Conservation (phyloP, 2,888 invertebrate species). For the Troilus luridus region DNA sequence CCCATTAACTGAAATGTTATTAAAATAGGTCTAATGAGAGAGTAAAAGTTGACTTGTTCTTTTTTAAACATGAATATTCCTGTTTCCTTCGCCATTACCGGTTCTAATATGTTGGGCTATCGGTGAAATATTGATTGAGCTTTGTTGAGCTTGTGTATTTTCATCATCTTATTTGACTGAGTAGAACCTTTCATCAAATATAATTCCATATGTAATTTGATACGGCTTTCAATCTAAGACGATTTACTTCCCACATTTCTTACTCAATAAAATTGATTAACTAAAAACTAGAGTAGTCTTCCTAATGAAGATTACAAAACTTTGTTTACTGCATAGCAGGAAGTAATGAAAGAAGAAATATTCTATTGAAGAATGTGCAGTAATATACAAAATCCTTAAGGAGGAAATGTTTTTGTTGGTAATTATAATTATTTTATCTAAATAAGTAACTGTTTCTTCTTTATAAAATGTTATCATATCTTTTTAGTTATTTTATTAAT, state of each 20-base stretch:
- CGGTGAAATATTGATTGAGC: neutral
- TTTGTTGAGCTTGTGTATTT: neutral
- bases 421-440: neutral
- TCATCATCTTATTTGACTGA: neutral
- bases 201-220: neutral
- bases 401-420: neutral
- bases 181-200: neutral
- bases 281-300: neutral
- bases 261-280: neutral
- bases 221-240: neutral
- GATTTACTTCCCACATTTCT: neutral
- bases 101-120: neutral
- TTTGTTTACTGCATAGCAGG: too few species aligned
- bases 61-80: neutral
- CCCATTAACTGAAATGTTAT: slow-evolving; percentile 22
- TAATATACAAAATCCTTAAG: neutral
- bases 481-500: neutral
- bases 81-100: neutral
- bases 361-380: neutral
- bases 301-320: too few species aligned
- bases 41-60: slow-evolving; percentile 27
- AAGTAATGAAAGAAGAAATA: neutral
- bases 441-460: neutral
- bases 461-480: neutral
- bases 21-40: slow-evolving; percentile 21